A percentile compares a stretch with the other conserved stretches of the same genome.
phyloP scores from a whole-genome alignment of 2,797 vertebrate species.

The Trematomus bernacchii region DNA sequence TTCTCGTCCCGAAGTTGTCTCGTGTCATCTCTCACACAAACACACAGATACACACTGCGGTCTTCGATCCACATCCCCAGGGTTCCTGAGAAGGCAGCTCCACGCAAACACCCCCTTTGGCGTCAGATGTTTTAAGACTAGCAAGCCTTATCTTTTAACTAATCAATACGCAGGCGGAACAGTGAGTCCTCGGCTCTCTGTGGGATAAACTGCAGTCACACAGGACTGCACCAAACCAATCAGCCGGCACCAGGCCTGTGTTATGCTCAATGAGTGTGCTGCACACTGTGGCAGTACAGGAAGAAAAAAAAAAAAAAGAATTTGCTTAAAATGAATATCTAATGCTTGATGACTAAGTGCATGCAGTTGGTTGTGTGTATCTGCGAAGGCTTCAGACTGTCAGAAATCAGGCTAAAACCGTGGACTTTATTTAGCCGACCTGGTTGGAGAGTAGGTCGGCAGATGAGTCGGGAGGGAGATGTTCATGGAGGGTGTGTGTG shows the following conservation, averaged over 20 bases:
- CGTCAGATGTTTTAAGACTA: slow-evolving; percentile 62
- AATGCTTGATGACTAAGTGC: slow-evolving; percentile 9
- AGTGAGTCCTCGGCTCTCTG: slow-evolving; percentile 44
- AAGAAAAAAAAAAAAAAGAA: slow-evolving; percentile 39
- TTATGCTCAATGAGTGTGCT: slow-evolving; percentile 22
- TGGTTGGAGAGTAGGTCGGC: slow-evolving; percentile 66
- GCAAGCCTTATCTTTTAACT: slow-evolving; percentile 68
- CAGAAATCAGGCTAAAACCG: slow-evolving; percentile 73
- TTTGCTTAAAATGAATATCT: slow-evolving; percentile 42
- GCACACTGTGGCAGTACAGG: slow-evolving; percentile 16
- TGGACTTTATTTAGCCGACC: slow-evolving; percentile 81
- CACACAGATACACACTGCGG: background rate
- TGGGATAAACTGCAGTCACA: slow-evolving; percentile 42
- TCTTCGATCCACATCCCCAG: slow-evolving; percentile 48
- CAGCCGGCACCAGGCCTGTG: slow-evolving; percentile 23
- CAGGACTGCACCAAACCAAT: slow-evolving; percentile 32
- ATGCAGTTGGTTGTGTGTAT: background rate
- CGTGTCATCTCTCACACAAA: slow-evolving; percentile 12
- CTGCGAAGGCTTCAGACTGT: slow-evolving; percentile 52
- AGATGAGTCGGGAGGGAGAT: slow-evolving; percentile 50
- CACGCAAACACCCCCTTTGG: slow-evolving; percentile 41
- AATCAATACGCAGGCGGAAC: slow-evolving; percentile 77
- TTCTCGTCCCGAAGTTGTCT: slow-evolving; percentile 8
- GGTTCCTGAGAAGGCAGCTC: slow-evolving; percentile 36
- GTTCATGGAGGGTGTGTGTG: slow-evolving; percentile 11